Base-by-base conservation (phyloP, 92 coral and sea anemone species). In the Epizoanthus scotinus region DNA sequence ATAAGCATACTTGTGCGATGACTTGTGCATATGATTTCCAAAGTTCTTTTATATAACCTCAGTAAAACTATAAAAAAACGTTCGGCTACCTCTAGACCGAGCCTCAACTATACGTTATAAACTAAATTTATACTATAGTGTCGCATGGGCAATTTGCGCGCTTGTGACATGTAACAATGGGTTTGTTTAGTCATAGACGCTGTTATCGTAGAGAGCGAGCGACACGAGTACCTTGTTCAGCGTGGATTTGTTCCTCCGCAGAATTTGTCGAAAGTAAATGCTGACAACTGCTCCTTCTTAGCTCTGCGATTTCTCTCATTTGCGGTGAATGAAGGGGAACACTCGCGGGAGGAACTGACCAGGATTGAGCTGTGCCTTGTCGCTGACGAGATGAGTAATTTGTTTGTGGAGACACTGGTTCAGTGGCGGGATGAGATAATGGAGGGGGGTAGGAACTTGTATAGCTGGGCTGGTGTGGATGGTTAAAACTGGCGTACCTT, bases 371-470 rank as follows among this genome's bases (percentile, higher is more conserved):
- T 40, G 63, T 47, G 13, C 68, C 36, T 59, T 75, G 56, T 59
- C 69, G 63, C 56, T 75, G 81, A 67, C 81, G 62, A 59, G 81
- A 60, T 6, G 81, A 75, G 44, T 34, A 75, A 36, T 15, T 60
- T 59, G 55, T 75, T 44, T 75, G 54, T 25, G 21, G 68, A 25
- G 56, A 22, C 20, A 14, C 53, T 21, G 24, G 63, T 40, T 75
- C 81, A 36, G 66, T 75, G 5, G 81, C 38, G 29, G 91, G 91
- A 84, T 88, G 91, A 9, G 91, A 88, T 25, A 88, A 18, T 34
- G 91, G 91, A 26, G 91, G 91, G 55, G 91, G 91, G 78, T 88
- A 88, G 26, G 61, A 34, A 27, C 65, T 19, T 38, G 85, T 66
- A 60, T 73, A 61, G 6, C 81, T 75, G 20, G 47, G 36, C 38